These are phyloP conservation scores for Cheumatopsyche charites DNA, from an alignment of 1,140 invertebrate genomes.

Conservation along the genomic window DNA sequence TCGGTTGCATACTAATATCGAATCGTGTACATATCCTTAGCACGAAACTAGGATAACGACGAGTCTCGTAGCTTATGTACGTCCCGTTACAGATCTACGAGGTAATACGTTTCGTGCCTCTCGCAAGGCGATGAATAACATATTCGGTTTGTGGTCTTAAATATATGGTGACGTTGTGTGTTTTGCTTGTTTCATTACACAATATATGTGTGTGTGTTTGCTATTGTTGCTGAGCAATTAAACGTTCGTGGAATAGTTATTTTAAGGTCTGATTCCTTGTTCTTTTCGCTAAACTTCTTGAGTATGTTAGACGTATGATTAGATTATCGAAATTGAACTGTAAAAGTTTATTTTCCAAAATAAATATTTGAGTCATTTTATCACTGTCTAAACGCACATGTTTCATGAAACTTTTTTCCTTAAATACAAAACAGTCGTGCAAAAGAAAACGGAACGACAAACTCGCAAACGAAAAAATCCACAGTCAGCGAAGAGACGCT, in stretches of 20 bases:
- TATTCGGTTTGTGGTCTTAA: neutral
- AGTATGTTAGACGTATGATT: too few species aligned
- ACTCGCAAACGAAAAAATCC: neutral
- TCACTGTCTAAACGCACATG: neutral
- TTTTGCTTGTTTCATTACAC: too few species aligned
- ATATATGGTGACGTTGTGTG: too few species aligned
- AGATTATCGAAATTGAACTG: too few species aligned
- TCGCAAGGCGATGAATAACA: neutral
- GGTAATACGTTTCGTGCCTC: neutral
- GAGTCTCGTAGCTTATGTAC: conserved; percentile 18
- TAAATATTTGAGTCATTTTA: too few species aligned
- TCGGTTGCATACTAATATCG: conserved; percentile 43
- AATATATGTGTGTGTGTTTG: too few species aligned
- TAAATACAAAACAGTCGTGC: conserved; percentile 8
- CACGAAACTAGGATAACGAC: conserved; percentile 2
- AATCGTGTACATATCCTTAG: neutral
- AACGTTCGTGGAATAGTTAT: too few species aligned
- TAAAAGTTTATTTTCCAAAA: too few species aligned
- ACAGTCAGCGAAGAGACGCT: conserved; percentile 3
- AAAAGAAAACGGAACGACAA: conserved; percentile 1
- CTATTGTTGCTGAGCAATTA: too few species aligned
- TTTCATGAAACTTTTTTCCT: neutral
- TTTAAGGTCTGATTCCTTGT: too few species aligned
- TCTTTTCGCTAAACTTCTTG: too few species aligned
- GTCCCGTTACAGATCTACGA: conserved; percentile 1